phyloP scores from a whole-genome alignment of 1,140 invertebrate species.

The Drosophila melanogaster region Release_6_plus_ISO1_MT NT_033777.3:17219001-17219500 shows the following conservation, averaged over 20 bases:
- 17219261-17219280: conserved; percentile 18
- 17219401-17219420: conserved; percentile 86
- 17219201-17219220: conserved; percentile 88
- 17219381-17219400: conserved; percentile 87
- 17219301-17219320: neutral
- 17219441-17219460: too few relatives aligned
- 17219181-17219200: conserved; percentile 90
- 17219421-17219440: conserved; percentile 19
- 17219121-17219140: too few relatives aligned
- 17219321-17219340: conserved; percentile 41
- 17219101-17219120: neutral
- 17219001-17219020: conserved; percentile 89
- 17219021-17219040: conserved; percentile 92
- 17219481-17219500: too few relatives aligned
- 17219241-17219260: neutral
- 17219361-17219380: conserved; percentile 88
- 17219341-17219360: conserved; percentile 90
- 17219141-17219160: conserved; percentile 91
- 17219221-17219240: conserved; percentile 71
- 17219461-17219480: too few relatives aligned
- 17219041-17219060: conserved; percentile 94
- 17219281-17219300: conserved; percentile 15
- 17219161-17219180: conserved; percentile 92
- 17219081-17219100: conserved; percentile 91
- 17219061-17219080: conserved; percentile 94